These are phyloP conservation scores for Mohoua ochrocephala DNA, from an alignment of 2,113 vertebrate genomes.

Conservation along the genomic window DNA sequence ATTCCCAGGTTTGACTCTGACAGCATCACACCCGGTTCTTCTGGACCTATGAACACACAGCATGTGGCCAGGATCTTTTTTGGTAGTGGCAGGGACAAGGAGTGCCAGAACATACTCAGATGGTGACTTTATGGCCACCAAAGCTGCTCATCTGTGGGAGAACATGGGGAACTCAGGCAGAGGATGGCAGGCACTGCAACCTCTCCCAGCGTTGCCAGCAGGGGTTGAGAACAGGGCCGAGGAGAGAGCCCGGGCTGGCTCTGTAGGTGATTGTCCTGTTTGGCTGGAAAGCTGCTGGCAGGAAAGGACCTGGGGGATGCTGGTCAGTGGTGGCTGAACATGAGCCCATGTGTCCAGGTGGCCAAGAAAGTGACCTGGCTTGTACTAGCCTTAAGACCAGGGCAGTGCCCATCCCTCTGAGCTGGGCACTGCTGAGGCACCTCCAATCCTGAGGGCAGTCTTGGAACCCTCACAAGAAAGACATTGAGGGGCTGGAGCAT, in stretches of 20 bases:
- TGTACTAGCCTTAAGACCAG: not conserved
- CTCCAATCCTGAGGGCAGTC: not conserved
- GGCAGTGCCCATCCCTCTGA: not conserved
- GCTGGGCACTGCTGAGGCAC: not conserved
- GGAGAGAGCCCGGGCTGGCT: rapidly evolving
- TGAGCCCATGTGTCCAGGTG: not conserved
- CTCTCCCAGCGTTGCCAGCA: rapidly evolving
- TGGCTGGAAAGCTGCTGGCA: not conserved
- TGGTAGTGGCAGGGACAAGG: not conserved
- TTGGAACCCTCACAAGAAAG: not conserved
- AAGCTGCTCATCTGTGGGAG: not conserved
- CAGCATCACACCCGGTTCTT: not conserved
- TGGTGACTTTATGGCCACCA: not conserved
- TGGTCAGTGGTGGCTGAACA: not conserved
- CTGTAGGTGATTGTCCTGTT: not conserved
- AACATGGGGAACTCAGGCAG: not conserved
- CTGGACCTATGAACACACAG: not conserved
- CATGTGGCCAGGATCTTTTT: not conserved
- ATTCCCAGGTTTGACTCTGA: not conserved
- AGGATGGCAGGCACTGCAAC: not conserved
- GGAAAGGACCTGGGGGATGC: not conserved
- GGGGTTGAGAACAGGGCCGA: not conserved
- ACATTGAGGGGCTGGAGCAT: not conserved
- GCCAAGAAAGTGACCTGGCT: not conserved
- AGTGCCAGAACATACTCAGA: not conserved